Base-by-base conservation (phyloP, 2,888 invertebrate species). In the Meteorus cinctellus region DNA sequence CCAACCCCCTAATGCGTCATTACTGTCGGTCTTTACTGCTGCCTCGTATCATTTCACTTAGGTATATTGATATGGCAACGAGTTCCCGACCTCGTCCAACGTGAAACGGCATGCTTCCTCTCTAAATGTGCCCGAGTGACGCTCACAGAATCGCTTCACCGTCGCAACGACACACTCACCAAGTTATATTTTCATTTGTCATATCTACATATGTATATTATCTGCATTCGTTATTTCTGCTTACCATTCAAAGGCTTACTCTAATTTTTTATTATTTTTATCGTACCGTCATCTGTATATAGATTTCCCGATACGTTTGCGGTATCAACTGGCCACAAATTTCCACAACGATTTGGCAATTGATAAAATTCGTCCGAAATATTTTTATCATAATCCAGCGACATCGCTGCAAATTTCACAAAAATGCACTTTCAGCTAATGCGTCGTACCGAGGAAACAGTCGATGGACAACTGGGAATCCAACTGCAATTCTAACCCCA, bases 21-120 rank as follows among this genome's bases (percentile, higher is more conserved):
- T 89, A 89, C 89, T 89, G 89, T 89, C 89, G 87, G 85, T 85
- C 81, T 83, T 89, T 89, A 89, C 88, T 88, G 85, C 84, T 80
- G 86, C 84, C 89, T 88, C 89, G 89, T 89, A 89, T 89, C 89
- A 89, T 89, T 89, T 89, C 89, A 89, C 89, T 89, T 89, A 89
- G 89, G 89, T 89, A 89, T 89, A 89, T 89, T 89, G 89, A 89
- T 89, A 89, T 89, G 89, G 89, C 89, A 87, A 89, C 89, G 89
- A 89, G 89, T 86, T 89, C 88, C 87, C 86, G 86, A 88, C 88
- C 89, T 88, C 85, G 86, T 85, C 84, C 87, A 88, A 88, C 86
- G 84, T 82, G 77, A 84, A 84, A 85, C 84, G 82, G 83, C 83
- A 82, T 80, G 83, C 85, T 75, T 45, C 59, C 71, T 84, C 86